Conservation (phyloP, 37 sponge, comb jelly and placozoan genomes). For the Petrosia ficiformis region DNA sequence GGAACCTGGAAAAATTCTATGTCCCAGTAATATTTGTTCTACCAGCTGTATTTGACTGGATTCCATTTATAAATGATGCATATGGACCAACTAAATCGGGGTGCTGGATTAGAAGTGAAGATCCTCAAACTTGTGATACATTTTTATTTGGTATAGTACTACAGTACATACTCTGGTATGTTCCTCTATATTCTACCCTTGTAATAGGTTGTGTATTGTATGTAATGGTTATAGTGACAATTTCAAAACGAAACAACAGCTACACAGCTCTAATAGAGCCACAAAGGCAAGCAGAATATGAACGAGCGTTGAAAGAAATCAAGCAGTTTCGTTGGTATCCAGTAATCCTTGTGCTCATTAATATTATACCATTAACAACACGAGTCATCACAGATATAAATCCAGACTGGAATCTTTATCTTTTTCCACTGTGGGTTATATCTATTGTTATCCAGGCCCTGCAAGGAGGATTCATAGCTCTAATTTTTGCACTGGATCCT, state of each 20-base stretch:
- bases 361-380: conserved; percentile 20
- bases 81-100: conserved; percentile 58
- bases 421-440: conserved; percentile 32
- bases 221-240: not conserved
- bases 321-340: conserved; percentile 31
- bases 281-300: not conserved
- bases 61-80: conserved; percentile 45
- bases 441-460: conserved; percentile 1
- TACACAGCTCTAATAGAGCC: not conserved
- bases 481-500: conserved; percentile 32
- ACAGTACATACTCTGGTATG: conserved; percentile 46
- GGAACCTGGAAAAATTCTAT: conserved; percentile 14
- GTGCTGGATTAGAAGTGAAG: conserved; percentile 68
- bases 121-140: conserved; percentile 2
- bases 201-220: conserved; percentile 3
- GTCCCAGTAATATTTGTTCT: conserved; percentile 22
- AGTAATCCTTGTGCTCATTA: conserved; percentile 32
- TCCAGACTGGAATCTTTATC: not conserved
- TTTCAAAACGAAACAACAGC: not conserved
- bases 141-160: conserved; percentile 11
- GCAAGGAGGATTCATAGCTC: conserved; percentile 24
- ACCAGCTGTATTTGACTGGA: conserved; percentile 47
- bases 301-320: conserved; percentile 1
- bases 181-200: conserved; percentile 3
- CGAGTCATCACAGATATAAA: not conserved